These are phyloP conservation scores for Umimayanthus kanabou DNA, from an alignment of 92 coral and sea anemone species.

Conservation along the genomic window DNA sequence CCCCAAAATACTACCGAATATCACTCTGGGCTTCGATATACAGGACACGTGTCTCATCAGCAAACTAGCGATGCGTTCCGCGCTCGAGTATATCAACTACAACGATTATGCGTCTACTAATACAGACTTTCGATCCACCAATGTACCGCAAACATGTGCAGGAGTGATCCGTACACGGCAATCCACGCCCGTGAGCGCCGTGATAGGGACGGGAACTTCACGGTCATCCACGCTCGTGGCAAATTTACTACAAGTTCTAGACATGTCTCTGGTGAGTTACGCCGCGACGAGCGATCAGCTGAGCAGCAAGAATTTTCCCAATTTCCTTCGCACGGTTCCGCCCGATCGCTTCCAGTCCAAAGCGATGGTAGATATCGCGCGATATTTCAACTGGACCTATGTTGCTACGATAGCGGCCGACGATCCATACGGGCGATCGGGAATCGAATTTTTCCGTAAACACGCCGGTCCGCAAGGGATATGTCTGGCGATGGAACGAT, in stretches of 20 bases:
- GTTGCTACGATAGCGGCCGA: slow-evolving; percentile 77
- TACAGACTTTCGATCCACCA: slow-evolving; percentile 22
- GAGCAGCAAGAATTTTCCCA: slow-evolving; percentile 71
- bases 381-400: slow-evolving; percentile 83
- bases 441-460: slow-evolving; percentile 69
- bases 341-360: slow-evolving; percentile 85
- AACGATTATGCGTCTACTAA: slow-evolving; percentile 54
- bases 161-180: slow-evolving; percentile 37
- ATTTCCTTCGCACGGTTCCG: slow-evolving; percentile 89
- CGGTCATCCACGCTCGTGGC: slow-evolving; percentile 70
- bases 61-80: slow-evolving; percentile 69
- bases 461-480: slow-evolving; percentile 57
- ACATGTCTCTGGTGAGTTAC: slow-evolving; percentile 87
- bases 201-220: slow-evolving; percentile 75
- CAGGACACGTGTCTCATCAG: slow-evolving; percentile 69
- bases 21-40: slow-evolving; percentile 80
- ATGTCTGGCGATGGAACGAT: slow-evolving; percentile 74
- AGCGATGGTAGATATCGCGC: slow-evolving; percentile 79
- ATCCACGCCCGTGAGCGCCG: slow-evolving; percentile 52
- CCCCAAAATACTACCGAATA: slow-evolving; percentile 62
- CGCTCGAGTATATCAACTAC: slow-evolving; percentile 72
- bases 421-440: slow-evolving; percentile 80
- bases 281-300: slow-evolving; percentile 87
- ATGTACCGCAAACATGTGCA: slow-evolving; percentile 40
- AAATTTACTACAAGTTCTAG: slow-evolving; percentile 67